Base-by-base conservation (phyloP, 2,113 vertebrate species). In the Toxotes chatareus region DNA sequence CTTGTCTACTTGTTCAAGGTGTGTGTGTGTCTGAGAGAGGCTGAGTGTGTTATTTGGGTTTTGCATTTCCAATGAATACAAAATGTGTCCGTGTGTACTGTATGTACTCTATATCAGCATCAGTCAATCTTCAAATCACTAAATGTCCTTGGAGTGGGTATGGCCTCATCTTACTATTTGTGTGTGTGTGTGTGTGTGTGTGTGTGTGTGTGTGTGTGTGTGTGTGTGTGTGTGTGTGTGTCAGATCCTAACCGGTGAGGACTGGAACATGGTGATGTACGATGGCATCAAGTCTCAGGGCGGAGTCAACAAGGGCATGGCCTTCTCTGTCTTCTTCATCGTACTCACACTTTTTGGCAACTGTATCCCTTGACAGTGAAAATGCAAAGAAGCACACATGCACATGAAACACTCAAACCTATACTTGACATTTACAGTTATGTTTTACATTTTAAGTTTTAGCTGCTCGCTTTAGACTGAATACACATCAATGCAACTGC, bases 241-340 rank as follows among this genome's bases (percentile, higher is more conserved):
- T 12, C 78, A 96, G 95, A 95, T 98, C 89, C 93, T 98, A 94
- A 98, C 97, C 0, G 97, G 97, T 1, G 97, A 98, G 88, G 97
- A 98, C 93, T 98, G 97, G 97, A 98, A 98, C 85, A 95, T 96
- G 94, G 97, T 98, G 85, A 98, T 98, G 97, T 98, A 98, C 6
- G 96, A 97, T 6, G 97, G 97, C 55, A 98, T 98, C 90, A 94
- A 97, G 92, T 97, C 98, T 93, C 97, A 98, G 95, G 97, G 98
- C 2, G 97, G 98, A 62, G 97, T 99, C 91, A 96, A 97, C 88
- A 94, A 94, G 42, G 98, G 98, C 84, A 99, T 99, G 98, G 96
- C 97, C 79, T 98, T 97, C 94, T 98, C 97, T 59, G 86, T 99
- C 92, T 99, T 98, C 92, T 99, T 99, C 94, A 99, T 99, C 0